Base-by-base conservation (phyloP, 2,888 invertebrate species). In the Heliconius ethilla region DNA sequence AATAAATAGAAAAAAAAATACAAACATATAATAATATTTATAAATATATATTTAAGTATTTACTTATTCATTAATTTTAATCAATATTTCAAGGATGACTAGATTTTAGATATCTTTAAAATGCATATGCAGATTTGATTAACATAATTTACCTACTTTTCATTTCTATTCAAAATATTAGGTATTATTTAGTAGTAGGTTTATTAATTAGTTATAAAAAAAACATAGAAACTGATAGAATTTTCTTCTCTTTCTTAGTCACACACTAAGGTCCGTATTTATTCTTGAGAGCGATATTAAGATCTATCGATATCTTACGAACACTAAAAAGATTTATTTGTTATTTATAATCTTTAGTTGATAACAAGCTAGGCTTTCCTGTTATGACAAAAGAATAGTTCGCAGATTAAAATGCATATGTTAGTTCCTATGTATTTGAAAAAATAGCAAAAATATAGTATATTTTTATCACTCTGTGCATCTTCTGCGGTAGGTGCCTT, bases 71-170 rank as follows among this genome's bases (percentile, higher is more conserved):
- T 69, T 69, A 25, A 69, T 69, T 69, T 25, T 45, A 40, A 15
- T 25, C 69, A 40, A 69, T 40, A 69, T 69, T 69, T 27, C 69
- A 69, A 69, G 69, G 69, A 69, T 69, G 25, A 7, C 40, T 69
- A 69, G 69, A 69, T 69, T 13, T 69, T 25, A 67, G 40, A 40
- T 13, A 69, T 69, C 15, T 40, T 27, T 40, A 69, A 69, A 40
- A 67, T 67, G 11, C 29, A 25, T 69, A 40, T 69, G 69, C 25
- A 25, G 15, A 45, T 45, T 13, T 40, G 25, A 25, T 9, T 15
- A 25, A 25, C 40, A 69, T 69, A 37, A 69, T 40, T 40, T 40
- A 69, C 69, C 37, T 40, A 40, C 25, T 25, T 69, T 40, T 40
- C 3, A 25, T 40, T 40, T 40, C 40, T 15, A 69, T 40, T 40